Conservation (phyloP, 2,888 invertebrate genomes). For the Eledona agricola region DNA sequence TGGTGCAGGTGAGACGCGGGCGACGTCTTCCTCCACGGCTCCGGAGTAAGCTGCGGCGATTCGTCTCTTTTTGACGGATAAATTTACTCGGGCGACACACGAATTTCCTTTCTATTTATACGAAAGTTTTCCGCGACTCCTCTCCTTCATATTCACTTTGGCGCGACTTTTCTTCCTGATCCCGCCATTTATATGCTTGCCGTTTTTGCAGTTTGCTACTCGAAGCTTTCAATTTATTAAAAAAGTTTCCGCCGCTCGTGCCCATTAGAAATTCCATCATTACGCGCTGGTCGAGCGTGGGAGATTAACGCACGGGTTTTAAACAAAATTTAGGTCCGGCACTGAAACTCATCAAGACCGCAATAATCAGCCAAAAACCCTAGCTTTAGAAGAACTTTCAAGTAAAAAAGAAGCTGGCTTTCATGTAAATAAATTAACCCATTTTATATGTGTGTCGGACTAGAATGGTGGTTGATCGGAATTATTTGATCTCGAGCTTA, state of each 20-base stretch:
- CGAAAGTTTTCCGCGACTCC: constrained; percentile 31
- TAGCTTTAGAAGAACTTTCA: too few relatives aligned
- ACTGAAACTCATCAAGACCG: too few relatives aligned
- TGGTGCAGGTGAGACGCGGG: constrained; percentile 35
- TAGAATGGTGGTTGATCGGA: too few relatives aligned
- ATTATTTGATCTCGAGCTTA: too few relatives aligned
- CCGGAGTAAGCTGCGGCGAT: constrained; percentile 36
- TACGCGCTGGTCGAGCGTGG: constrained; percentile 21
- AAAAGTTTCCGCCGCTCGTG: constrained; percentile 28
- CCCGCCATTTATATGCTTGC: constrained; percentile 35
- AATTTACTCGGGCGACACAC: constrained; percentile 52
- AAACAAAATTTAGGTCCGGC: too few relatives aligned
- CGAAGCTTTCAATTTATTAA: constrained; percentile 37
- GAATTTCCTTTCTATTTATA: constrained; percentile 45
- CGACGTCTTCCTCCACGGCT: constrained; percentile 13
- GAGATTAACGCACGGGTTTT: constrained; percentile 20
- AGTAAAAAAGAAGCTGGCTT: too few relatives aligned
- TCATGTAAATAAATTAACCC: too few relatives aligned
- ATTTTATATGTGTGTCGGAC: too few relatives aligned
- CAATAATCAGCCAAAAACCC: too few relatives aligned
- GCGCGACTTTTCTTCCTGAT: constrained; percentile 34
- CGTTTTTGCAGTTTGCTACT: constrained; percentile 29
- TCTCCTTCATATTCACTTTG: constrained; percentile 38
- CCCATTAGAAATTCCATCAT: constrained; percentile 35
- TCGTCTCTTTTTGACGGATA: constrained; percentile 46